Base-by-base conservation (phyloP, 2,797 vertebrate genomes). In the Furcifer pardalis region DNA sequence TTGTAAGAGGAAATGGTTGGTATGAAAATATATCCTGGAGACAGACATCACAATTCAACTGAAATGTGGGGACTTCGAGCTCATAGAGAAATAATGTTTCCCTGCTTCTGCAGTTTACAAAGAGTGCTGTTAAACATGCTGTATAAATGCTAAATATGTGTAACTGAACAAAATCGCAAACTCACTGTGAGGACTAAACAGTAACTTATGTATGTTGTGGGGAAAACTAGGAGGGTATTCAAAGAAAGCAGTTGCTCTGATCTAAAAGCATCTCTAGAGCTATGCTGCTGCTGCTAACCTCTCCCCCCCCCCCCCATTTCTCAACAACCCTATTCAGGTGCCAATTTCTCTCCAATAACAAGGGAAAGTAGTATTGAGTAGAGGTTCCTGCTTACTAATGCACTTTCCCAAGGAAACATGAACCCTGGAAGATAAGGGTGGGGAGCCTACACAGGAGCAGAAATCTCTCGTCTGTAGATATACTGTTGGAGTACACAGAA, bases 31-130 rank as follows among this genome's bases (percentile, higher is more conserved):
- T 13, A 90, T 52, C 71, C 60, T 65, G 82, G 46, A 82, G 92
- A 91, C 89, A 90, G 93, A 77, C 68, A 37, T 93, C 90, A 35
- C 89, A 95, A 92, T 95, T 93, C 86, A 86, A 92, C 79, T 89
- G 49, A 81, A 79, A 79, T 59, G 85, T 75, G 65, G 79, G 60
- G 83, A 75, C 27, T 80, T 76, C 25, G 0, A 35, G 27, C 37
- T 92, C 90, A 77, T 56, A 0, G 81, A 40, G 59, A 79, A 84
- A 62, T 15, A 40, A 84, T 90, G 59, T 91, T 88, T 94, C 90
- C 92, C 88, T 90, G 17, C 12, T 79, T 80, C 77, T 85, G 46
- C 25, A 32, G 27, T 74, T 90, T 88, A 46, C n/a, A 66, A 82
- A 60, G 69, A 59, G 56, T 44, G 35, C 56, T n/a, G 13, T 65